Percentiles rank a stretch among this genome's conserved stretches.
phyloP scores from a whole-genome alignment of 2,888 invertebrate genomes.

The Gastracanthus pulcherrimus region DNA sequence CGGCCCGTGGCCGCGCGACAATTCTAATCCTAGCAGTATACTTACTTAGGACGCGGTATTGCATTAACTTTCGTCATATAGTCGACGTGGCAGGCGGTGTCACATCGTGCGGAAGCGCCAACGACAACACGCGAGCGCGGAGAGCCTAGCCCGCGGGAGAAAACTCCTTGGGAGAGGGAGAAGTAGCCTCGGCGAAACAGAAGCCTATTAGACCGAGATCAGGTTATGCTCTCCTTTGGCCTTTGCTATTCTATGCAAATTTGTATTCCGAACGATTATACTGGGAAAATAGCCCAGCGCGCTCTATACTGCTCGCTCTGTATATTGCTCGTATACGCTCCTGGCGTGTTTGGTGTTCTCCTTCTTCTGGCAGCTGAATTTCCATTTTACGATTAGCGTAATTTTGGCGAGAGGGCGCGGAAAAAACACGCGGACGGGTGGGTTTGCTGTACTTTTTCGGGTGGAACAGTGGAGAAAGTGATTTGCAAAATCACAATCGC shows the following conservation, averaged over 20 bases:
- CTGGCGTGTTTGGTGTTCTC: background rate
- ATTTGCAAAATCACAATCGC: too few relatives aligned
- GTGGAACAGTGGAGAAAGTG: too few relatives aligned
- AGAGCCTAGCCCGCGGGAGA: background rate
- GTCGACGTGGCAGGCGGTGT: background rate
- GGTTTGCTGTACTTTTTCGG: too few relatives aligned
- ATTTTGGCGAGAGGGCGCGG: too few relatives aligned
- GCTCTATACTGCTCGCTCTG: background rate
- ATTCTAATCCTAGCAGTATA: constrained; percentile 37
- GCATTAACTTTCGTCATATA: constrained; percentile 21
- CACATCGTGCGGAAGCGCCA: background rate
- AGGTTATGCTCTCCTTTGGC: background rate
- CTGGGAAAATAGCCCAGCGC: constrained; percentile 61
- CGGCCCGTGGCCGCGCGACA: background rate
- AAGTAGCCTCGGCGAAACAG: too few relatives aligned
- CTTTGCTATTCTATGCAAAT: constrained; percentile 67
- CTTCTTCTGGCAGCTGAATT: too few relatives aligned
- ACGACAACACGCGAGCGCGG: constrained; percentile 22
- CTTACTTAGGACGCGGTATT: constrained; percentile 20
- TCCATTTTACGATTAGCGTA: too few relatives aligned
- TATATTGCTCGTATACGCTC: constrained; percentile 44
- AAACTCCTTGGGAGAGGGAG: constrained; percentile 30
- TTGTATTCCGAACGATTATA: constrained; percentile 66
- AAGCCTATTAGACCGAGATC: constrained; percentile 13
- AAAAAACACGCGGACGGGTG: too few relatives aligned